Evolutionary conservation across 1,140 invertebrate species (phyloP), one percentile per base, ranked within the genome.

Genomic region (Drosophila triauraria): DNA sequence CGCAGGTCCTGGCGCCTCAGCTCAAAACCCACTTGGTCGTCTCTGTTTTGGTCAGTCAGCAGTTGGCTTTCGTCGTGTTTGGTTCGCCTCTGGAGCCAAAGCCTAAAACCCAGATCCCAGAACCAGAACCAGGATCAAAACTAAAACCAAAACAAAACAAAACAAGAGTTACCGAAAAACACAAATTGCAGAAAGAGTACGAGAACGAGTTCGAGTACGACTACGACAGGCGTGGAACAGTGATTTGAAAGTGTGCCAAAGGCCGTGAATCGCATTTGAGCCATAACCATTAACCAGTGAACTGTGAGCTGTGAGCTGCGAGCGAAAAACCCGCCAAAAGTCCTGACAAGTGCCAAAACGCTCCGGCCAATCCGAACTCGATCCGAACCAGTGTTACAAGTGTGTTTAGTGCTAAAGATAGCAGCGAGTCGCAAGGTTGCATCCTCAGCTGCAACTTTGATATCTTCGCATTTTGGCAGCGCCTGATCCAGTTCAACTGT

Each of bases 21-120:
- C 63, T 75, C 83, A 92, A 92, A 92, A 92, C 87, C 70, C 81
- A 82, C 62, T 91, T 87, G 86, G 81, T 77, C 74, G 82, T 92
- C 91, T 92, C 91, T 92, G 91, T 92, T 92, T 92, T 92, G 91
- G 91, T 92, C 91, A 92, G 91, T 92, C 91, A 92, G 91, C 91
- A 92, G 86, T 92, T 92, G 90, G 83, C 84, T 87, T 91, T 91
- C 82, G 85, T 87, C 80, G 78, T 91, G 80, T 86, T 82, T 92
- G 83, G 80, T 87, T 88, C 86, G 86, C 77, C 75, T 68, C 65
- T 69, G 67, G 60, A 80, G 67, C 53, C 35, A 57, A 83, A 78
- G 80, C 75, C 74, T 15, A 56, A 23, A 13, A 56, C 80, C 78
- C 70, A 72, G 8, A 79, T 59, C 70, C 38, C 17, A 47, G 32